Conservation (phyloP, 2,888 invertebrate species). For the Ariolimax columbianus region DNA sequence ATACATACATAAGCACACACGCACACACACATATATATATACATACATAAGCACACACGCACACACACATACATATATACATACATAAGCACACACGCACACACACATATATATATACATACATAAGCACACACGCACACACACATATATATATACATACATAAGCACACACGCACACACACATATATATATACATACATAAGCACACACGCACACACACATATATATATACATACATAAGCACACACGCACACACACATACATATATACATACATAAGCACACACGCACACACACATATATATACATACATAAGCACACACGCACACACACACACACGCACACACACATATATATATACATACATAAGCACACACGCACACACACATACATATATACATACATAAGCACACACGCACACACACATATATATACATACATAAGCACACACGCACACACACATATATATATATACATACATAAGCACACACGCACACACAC, state of each 20-base stretch:
- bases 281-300: no score
- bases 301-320: no score
- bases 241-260: no score
- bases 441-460: background rate
- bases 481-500: background rate
- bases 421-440: background rate
- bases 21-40: no score
- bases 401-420: background rate
- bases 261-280: no score
- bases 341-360: background rate
- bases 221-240: background rate
- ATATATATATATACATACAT: background rate
- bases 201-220: background rate
- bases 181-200: no score
- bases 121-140: background rate
- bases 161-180: no score
- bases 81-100: background rate
- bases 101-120: background rate
- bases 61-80: no score
- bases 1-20: no score
- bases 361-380: background rate
- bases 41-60: no score
- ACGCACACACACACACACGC: no score
- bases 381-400: background rate
- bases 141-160: background rate